Conservation (phyloP, 2,888 invertebrate genomes). For the Arctia plantaginis region DNA sequence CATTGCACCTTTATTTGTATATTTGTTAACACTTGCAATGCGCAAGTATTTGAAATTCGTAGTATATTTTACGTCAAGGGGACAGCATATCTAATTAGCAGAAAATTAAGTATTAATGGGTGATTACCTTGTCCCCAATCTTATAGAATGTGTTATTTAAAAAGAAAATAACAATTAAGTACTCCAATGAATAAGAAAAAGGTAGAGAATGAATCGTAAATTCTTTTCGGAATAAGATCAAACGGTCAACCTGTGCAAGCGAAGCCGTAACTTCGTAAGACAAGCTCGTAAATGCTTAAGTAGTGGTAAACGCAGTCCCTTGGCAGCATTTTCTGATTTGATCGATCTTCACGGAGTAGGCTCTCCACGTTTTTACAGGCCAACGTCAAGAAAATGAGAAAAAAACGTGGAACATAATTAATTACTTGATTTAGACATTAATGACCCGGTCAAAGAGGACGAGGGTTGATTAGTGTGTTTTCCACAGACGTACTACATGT, state of each 20-base stretch:
- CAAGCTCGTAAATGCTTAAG: slow-evolving; percentile 79
- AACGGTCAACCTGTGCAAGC: slow-evolving; percentile 66
- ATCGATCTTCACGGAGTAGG: slow-evolving; percentile 78
- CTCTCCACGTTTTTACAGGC: slow-evolving; percentile 78
- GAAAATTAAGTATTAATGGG: slow-evolving; percentile 16
- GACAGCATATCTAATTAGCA: slow-evolving; percentile 10
- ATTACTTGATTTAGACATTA: slow-evolving; percentile 86
- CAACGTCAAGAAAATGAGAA: slow-evolving; percentile 78
- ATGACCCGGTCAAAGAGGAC: slow-evolving; percentile 79
- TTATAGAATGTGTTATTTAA: slow-evolving; percentile 27
- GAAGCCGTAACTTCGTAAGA: slow-evolving; percentile 72
- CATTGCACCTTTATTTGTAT: slow-evolving; percentile 36
- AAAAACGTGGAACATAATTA: slow-evolving; percentile 81
- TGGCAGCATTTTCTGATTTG: slow-evolving; percentile 77
- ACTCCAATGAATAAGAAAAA: slow-evolving; percentile 61
- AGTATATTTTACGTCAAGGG: slow-evolving; percentile 14
- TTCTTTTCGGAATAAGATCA: slow-evolving; percentile 64
- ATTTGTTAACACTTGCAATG: slow-evolving; percentile 37
- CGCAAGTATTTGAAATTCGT: slow-evolving; percentile 23
- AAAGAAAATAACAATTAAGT: slow-evolving; percentile 59
- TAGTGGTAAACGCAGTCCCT: slow-evolving; percentile 71
- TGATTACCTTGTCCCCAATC: slow-evolving; percentile 19
- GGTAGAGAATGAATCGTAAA: slow-evolving; percentile 52
- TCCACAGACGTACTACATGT: slow-evolving; percentile 62
- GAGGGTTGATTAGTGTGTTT: slow-evolving; percentile 81